Evolutionary conservation across 1,140 invertebrate genomes (phyloP).

Genomic region (Drosophila novamexicana): DNA sequence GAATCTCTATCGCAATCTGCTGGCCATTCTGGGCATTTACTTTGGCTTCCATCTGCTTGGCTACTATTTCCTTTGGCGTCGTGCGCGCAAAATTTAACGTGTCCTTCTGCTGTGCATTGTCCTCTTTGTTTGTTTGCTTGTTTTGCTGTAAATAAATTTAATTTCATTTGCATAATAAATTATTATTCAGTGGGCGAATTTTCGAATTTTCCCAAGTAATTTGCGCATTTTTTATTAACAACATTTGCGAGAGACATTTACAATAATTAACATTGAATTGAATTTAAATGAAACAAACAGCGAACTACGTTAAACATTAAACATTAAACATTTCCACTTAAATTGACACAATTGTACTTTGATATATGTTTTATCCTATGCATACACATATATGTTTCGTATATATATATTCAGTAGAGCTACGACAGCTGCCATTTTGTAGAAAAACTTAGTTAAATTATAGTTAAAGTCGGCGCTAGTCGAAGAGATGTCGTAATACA

Average conservation of each 20-base stretch:
- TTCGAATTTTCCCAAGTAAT: slow-evolving; percentile 14
- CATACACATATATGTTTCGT: slow-evolving; percentile 1
- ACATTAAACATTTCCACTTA: slow-evolving; percentile 47
- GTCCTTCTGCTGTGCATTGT: neutral
- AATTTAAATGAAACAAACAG: slow-evolving; percentile 58
- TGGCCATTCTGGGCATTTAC: slow-evolving; percentile 88
- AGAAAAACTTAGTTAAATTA: slow-evolving; percentile 42
- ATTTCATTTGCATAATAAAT: slow-evolving; percentile 21
- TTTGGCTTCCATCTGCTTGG: slow-evolving; percentile 89
- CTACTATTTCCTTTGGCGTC: slow-evolving; percentile 87
- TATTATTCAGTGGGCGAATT: neutral
- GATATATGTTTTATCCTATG: slow-evolving; percentile 26
- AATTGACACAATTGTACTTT: slow-evolving; percentile 58
- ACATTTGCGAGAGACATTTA: slow-evolving; percentile 42
- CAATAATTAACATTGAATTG: slow-evolving; percentile 36
- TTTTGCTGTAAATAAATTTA: slow-evolving; percentile 45
- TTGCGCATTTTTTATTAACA: slow-evolving; percentile 41
- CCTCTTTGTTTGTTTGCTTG: neutral
- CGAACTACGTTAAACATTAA: slow-evolving; percentile 55
- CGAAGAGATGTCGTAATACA: neutral
- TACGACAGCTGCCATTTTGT: slow-evolving; percentile 20
- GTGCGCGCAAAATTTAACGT: slow-evolving; percentile 87
- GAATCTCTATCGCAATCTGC: slow-evolving; percentile 88
- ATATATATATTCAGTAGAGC: neutral
- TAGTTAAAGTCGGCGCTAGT: slow-evolving; percentile 7